Percentiles rank a stretch among this genome's conserved stretches.
Conservation (phyloP, 1,140 invertebrate species). For the Bathynomus jamesi region DNA sequence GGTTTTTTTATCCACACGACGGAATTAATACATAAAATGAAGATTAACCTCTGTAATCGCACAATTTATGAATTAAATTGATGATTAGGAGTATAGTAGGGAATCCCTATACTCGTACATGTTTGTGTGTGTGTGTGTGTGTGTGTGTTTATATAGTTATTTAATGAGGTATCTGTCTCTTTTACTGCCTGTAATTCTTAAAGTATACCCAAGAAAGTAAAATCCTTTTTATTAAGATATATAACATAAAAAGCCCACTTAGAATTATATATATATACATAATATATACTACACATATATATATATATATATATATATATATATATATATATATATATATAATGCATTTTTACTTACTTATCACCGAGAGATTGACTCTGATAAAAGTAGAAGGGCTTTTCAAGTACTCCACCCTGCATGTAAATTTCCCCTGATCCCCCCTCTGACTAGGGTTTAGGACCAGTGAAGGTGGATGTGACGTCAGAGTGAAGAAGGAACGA, state of each 20-base stretch:
- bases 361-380: conserved; percentile 22
- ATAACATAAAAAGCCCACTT: too few species aligned
- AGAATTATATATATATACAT: neutral
- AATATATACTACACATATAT: neutral
- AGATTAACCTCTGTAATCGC: too few species aligned
- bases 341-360: conserved; percentile 19
- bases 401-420: conserved; percentile 25
- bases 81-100: too few species aligned
- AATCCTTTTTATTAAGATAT: too few species aligned
- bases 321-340: neutral
- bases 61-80: too few species aligned
- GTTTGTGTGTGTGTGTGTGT: neutral
- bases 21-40: too few species aligned
- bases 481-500: conserved; percentile 18
- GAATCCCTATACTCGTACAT: neutral
- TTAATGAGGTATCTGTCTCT: too few species aligned
- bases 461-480: conserved; percentile 20
- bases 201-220: too few species aligned
- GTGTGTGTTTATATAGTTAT: neutral
- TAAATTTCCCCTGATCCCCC: conserved; percentile 24
- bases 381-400: conserved; percentile 17
- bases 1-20: too few species aligned
- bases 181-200: too few species aligned
- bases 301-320: conserved; percentile 3
- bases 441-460: conserved; percentile 12